Percentiles rank a stretch among this genome's conserved stretches.
These are phyloP conservation scores for Phalangium opilio DNA, from an alignment of 2,888 invertebrate genomes.

Conservation along the genomic window DNA sequence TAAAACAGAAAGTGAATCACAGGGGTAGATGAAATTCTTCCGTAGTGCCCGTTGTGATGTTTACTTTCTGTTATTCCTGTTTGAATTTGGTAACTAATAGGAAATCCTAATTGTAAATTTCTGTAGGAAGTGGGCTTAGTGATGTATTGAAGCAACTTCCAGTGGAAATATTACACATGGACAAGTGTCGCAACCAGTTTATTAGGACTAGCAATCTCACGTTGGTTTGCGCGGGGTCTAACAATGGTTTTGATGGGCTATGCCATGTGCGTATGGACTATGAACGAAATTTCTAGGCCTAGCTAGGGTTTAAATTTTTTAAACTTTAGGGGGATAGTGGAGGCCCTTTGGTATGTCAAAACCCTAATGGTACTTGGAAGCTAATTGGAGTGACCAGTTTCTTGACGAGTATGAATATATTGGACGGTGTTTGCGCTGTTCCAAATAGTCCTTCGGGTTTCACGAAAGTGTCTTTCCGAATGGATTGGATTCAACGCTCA, in stretches of 20 bases:
- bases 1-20: too few relatives aligned
- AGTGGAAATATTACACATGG: slow-evolving; percentile 3
- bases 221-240: slow-evolving; percentile 14
- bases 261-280: slow-evolving; percentile 17
- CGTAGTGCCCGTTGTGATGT: too few relatives aligned
- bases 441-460: slow-evolving; percentile 4
- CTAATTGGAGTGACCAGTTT: slow-evolving; percentile 11
- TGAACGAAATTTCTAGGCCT: too few relatives aligned
- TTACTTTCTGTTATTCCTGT: too few relatives aligned
- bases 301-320: too few relatives aligned
- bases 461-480: slow-evolving; percentile 7
- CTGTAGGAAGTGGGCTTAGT: not conserved
- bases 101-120: too few relatives aligned
- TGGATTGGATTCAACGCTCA: slow-evolving; percentile 7
- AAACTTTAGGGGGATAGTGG: slow-evolving; percentile 15
- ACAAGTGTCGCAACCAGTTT: slow-evolving; percentile 3
- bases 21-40: too few relatives aligned
- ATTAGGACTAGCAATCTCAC: slow-evolving; percentile 3
- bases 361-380: slow-evolving; percentile 5
- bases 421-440: slow-evolving; percentile 8
- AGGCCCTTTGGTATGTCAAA: slow-evolving; percentile 12
- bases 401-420: slow-evolving; percentile 2
- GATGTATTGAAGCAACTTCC: slow-evolving; percentile 12
- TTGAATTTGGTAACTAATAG: too few relatives aligned
- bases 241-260: slow-evolving; percentile 10